Percentiles rank a stretch among this genome's conserved stretches.
phyloP scores from a whole-genome alignment of 2,888 invertebrate species.

The Drosophila macrospina region DNA sequence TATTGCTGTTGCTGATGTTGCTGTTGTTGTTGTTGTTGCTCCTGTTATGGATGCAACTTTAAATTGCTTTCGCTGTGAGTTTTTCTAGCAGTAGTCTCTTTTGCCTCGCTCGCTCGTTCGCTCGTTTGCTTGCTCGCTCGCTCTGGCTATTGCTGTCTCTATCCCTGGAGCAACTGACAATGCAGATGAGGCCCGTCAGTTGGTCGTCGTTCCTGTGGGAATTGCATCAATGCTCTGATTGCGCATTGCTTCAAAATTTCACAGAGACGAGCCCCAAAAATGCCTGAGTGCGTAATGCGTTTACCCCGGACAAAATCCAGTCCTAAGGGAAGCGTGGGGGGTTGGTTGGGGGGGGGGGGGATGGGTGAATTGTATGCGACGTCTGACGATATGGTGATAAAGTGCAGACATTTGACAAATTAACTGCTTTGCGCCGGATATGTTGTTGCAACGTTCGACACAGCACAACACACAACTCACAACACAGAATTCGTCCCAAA shows the following conservation, averaged over 20 bases:
- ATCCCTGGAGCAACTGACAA: slow-evolving; percentile 52
- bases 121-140: neutral
- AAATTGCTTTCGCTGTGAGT: slow-evolving; percentile 75
- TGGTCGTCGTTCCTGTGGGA: slow-evolving; percentile 67
- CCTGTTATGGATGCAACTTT: slow-evolving; percentile 80
- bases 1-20: slow-evolving; percentile 26
- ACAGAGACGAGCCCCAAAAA: slow-evolving; percentile 68
- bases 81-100: slow-evolving; percentile 62
- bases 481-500: slow-evolving; percentile 8
- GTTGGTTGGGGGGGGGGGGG: neutral
- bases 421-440: slow-evolving; percentile 80
- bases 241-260: slow-evolving; percentile 80
- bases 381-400: slow-evolving; percentile 78
- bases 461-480: slow-evolving; percentile 16
- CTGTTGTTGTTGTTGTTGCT: slow-evolving; percentile 50
- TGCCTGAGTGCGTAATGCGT: slow-evolving; percentile 80
- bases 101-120: neutral
- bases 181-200: slow-evolving; percentile 66
- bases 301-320: slow-evolving; percentile 53
- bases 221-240: slow-evolving; percentile 77
- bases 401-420: slow-evolving; percentile 82
- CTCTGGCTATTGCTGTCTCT: slow-evolving; percentile 6
- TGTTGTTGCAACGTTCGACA: slow-evolving; percentile 71
- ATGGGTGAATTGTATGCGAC: neutral
- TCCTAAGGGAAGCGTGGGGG: neutral